A percentile compares a stretch with the other conserved stretches of the same genome.
Evolutionary conservation across 2,888 invertebrate genomes (phyloP).

Genomic region (Drosophila niveifrons): DNA sequence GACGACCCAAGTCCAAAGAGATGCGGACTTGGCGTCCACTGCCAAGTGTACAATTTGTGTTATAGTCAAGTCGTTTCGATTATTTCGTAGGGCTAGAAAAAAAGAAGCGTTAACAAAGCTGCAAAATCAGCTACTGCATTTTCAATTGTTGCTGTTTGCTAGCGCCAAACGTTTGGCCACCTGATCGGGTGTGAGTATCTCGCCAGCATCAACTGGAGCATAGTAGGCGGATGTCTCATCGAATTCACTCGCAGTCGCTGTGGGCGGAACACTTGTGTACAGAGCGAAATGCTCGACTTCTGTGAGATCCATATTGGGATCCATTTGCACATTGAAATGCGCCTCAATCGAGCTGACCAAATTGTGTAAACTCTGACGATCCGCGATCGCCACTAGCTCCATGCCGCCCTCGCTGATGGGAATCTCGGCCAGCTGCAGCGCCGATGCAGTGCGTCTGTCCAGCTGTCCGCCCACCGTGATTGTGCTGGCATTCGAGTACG

Average conservation of each 20-base stretch:
- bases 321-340: constrained; percentile 84
- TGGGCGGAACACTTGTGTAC: constrained; percentile 94
- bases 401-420: constrained; percentile 86
- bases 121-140: constrained; percentile 47
- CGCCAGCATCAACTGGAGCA: constrained; percentile 92
- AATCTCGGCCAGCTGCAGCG: constrained; percentile 85
- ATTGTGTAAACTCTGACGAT: constrained; percentile 85
- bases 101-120: constrained; percentile 30
- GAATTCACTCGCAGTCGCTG: constrained; percentile 94
- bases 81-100: constrained; percentile 38
- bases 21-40: constrained; percentile 17
- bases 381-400: constrained; percentile 87
- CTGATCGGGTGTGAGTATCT: constrained; percentile 87
- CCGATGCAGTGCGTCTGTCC: constrained; percentile 85
- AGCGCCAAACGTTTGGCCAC: constrained; percentile 83
- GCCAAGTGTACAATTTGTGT: constrained; percentile 38
- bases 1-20: background rate
- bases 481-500: constrained; percentile 84
- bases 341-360: constrained; percentile 84
- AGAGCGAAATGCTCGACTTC: constrained; percentile 95
- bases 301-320: constrained; percentile 89
- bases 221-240: constrained; percentile 95
- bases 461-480: constrained; percentile 83
- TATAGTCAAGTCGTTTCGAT: constrained; percentile 25
- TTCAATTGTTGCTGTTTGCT: constrained; percentile 74